phyloP scores from a whole-genome alignment of 2,113 vertebrate genomes.

The Euleptes europaea region DNA sequence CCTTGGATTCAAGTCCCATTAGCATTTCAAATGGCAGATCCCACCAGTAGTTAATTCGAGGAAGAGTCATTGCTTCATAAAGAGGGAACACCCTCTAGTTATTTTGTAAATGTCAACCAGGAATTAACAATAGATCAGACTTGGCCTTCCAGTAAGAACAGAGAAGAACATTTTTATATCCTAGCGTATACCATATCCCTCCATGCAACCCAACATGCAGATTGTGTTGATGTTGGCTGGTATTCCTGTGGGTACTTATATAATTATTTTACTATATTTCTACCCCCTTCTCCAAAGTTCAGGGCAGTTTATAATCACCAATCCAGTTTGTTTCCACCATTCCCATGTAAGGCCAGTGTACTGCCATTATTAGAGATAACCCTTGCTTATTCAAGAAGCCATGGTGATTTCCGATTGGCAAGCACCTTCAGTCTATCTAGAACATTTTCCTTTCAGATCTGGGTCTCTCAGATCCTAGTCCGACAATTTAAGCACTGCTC shows the following conservation, averaged over 20 bases:
- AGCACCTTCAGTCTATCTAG: too few relatives aligned
- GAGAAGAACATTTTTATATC: background rate
- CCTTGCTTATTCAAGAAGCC: too few relatives aligned
- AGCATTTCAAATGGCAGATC: background rate
- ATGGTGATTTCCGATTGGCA: too few relatives aligned
- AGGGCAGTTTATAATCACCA: background rate
- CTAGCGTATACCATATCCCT: background rate
- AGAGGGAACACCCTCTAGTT: background rate
- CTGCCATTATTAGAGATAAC: too few relatives aligned
- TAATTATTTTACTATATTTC: background rate
- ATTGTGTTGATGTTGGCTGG: background rate
- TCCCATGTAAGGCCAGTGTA: too few relatives aligned
- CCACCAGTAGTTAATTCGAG: background rate
- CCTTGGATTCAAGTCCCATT: background rate
- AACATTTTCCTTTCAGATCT: too few relatives aligned
- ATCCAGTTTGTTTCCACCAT: too few relatives aligned
- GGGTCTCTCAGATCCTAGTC: too few relatives aligned
- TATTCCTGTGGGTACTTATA: too few relatives aligned
- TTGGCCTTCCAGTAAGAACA: background rate
- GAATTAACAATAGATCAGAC: background rate
- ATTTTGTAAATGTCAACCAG: background rate
- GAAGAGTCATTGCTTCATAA: background rate
- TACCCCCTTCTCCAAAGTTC: background rate
- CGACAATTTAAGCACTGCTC: too few relatives aligned
- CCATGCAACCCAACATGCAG: background rate